phyloP scores from a whole-genome alignment of 2,888 invertebrate genomes.

The Cordilura impudica region DNA sequence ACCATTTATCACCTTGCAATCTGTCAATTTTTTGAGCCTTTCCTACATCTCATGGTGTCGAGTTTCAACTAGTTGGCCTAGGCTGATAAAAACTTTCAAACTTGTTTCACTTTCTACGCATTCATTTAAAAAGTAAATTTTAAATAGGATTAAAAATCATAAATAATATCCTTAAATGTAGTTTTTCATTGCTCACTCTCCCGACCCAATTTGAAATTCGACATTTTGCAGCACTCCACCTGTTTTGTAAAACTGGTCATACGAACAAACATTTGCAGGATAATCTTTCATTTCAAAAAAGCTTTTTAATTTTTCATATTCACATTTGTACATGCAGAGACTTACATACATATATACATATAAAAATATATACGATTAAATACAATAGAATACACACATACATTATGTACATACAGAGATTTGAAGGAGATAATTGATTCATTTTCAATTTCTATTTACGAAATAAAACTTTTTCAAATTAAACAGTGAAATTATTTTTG shows the following conservation, averaged over 20 bases:
- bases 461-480: too few species aligned
- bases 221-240: background rate
- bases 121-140: too few species aligned
- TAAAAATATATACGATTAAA: background rate
- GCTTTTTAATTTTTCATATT: slow-evolving; percentile 43
- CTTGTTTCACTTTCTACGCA: too few species aligned
- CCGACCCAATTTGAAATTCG: background rate
- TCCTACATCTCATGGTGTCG: too few species aligned
- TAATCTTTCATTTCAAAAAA: slow-evolving; percentile 23
- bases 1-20: too few species aligned
- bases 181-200: background rate
- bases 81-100: too few species aligned
- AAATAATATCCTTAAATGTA: too few species aligned
- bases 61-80: too few species aligned
- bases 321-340: slow-evolving; percentile 14
- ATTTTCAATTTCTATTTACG: too few species aligned
- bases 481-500: too few species aligned
- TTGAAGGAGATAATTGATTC: background rate
- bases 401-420: background rate
- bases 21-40: too few species aligned
- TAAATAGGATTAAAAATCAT: too few species aligned
- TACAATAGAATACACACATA: background rate
- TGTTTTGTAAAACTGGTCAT: background rate
- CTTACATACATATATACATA: background rate
- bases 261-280: background rate